Evolutionary conservation across 2,113 vertebrate species (phyloP), one percentile per base, ranked within the genome.

Genomic region (Egretta garzetta): DNA sequence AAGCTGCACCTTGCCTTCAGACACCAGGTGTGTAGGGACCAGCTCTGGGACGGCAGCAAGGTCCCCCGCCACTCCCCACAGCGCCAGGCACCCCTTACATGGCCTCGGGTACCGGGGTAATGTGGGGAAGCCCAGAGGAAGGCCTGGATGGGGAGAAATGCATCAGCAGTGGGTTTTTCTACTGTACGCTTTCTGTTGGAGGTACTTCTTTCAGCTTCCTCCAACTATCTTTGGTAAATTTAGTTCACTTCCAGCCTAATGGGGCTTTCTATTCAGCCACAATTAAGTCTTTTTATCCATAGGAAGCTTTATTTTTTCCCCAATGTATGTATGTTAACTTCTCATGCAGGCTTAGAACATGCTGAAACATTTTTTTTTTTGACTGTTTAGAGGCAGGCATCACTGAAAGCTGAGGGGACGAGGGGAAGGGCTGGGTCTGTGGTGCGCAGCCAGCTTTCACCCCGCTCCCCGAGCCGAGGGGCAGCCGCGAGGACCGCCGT

Each of bases 371-470:
- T 28, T 28, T 4, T 28, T 28, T 33, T 16, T 14, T 28, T 30
- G 24, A 5, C 30, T 59, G 3, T 21, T 81, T 24, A 20, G 24
- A 32, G 5, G 41, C 32, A 26, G 10, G 8, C 9, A 28, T 5
- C 8, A 33, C 16, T 1, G 1, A 14, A 6, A 27, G 21, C 10
- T 0, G 15, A 41, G 0, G 2, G 14, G 33, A 41, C 0, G 1
- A 37, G 3, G 2, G 11, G 8, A 27, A 41, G 13, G 3, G 1
- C 27, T 21, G 10, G 21, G 5, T 9, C 27, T 4, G 23, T 0
- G 2, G 8, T 0, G 14, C 2, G 0, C 27, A 4, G 18, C 50
- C 41, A 27, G 26, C 45, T 16, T 7, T 14, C 12, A 18, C 30
- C 14, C 33, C 0, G 10, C 59, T n/a, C 32, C 14, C 2, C 2